These are phyloP conservation scores for Pangasius djambal DNA, from an alignment of 2,797 vertebrate genomes.

Conservation along the genomic window DNA sequence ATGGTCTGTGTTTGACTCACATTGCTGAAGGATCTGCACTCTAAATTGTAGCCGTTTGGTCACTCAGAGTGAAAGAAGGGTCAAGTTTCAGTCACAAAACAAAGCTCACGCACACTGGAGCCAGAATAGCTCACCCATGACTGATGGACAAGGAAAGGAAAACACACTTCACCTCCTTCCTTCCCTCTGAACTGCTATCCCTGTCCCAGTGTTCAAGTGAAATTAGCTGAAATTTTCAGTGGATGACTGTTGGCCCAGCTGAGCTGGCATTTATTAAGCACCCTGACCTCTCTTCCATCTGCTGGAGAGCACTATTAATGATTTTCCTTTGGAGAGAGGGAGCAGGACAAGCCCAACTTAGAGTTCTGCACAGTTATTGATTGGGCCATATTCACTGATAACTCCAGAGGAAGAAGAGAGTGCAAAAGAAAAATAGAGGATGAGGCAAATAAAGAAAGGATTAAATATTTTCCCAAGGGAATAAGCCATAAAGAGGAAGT, in stretches of 20 bases:
- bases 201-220: constrained; percentile 34
- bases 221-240: constrained; percentile 33
- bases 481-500: constrained; percentile 29
- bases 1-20: neutral
- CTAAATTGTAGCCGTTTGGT: neutral
- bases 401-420: constrained; percentile 27
- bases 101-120: neutral
- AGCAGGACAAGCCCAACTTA: constrained; percentile 33
- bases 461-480: constrained; percentile 47
- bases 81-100: neutral
- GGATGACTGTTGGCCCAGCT: constrained; percentile 30
- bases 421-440: constrained; percentile 22
- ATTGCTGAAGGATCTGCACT: neutral
- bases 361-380: constrained; percentile 46
- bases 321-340: constrained; percentile 53
- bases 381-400: constrained; percentile 50
- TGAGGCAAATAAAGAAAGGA: constrained; percentile 51
- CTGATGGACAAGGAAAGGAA: neutral
- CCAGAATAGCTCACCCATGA: neutral
- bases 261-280: constrained; percentile 51
- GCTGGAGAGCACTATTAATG: constrained; percentile 39
- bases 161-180: neutral
- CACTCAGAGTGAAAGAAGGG: neutral
- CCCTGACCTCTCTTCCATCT: constrained; percentile 46
- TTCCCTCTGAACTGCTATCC: neutral